Evolutionary conservation across 2,888 invertebrate species (phyloP), one percentile per base, ranked within the genome.

Genomic region (Drosophila monieri): DNA sequence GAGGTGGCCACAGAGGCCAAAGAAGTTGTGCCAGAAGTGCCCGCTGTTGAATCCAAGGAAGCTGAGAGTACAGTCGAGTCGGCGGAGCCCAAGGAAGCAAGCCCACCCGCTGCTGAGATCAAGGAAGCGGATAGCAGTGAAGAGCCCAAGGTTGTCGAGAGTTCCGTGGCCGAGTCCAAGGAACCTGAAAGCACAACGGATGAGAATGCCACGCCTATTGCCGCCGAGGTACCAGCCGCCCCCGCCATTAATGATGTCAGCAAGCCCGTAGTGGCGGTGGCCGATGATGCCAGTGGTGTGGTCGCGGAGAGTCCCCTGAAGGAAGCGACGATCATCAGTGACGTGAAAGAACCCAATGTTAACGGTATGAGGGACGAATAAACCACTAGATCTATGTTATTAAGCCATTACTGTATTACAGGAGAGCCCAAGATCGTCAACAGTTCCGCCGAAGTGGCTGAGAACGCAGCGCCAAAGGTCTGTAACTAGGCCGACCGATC

Each of bases 351-450:
- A 69, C 77, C 70, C 49, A 85, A 85, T 77, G 81, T 88, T 68
- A 84, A 88, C 61, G 85, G 89, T 90, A 61, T 30, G 6, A 12
- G 37, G 2, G 1, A 18, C 14, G 4, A 39, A 49, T 14, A n/a
- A 35, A 14, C 5, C 5, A 6, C 6, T 1, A n/a, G 1, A 35
- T n/a, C 2, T n/a, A 6, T n/a, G 12, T 27, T 25, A 74, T 53
- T 54, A 43, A 51, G 6, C 1, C 9, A 2, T 6, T 4, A 37
- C 0, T 0, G 1, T 51, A 64, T 70, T 14, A 6, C 54, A 91
- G 91, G 90, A 79, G 91, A 91, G 74, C 89, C 90, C 65, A 91
- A 91, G 80, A 88, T 91, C 65, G 89, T 88, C 18, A 77, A 85
- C 88, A 74, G 88, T 80, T 72, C 88, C 80, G 76, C 85, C 66